phyloP scores from a whole-genome alignment of 2,888 invertebrate genomes.

The Ormyrus thymus region DNA sequence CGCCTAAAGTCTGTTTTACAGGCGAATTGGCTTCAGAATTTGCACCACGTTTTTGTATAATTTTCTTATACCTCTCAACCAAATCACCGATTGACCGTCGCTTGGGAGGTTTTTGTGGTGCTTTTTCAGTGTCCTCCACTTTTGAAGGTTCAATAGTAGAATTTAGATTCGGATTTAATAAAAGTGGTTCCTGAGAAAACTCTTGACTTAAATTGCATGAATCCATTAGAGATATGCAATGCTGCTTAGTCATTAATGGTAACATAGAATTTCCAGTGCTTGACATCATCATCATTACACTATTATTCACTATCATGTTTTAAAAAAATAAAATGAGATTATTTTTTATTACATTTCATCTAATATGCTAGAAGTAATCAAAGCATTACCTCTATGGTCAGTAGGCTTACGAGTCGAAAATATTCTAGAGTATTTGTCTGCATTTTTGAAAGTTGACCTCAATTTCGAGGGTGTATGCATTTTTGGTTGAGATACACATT shows the following conservation, averaged over 20 bases:
- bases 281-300: constrained; percentile 59
- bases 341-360: not conserved
- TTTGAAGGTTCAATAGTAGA: constrained; percentile 36
- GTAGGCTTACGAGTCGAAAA: constrained; percentile 59
- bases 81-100: constrained; percentile 70
- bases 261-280: constrained; percentile 63
- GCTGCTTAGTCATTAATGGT: constrained; percentile 56
- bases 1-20: constrained; percentile 22
- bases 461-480: constrained; percentile 50
- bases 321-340: constrained; percentile 13
- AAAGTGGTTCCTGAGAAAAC: constrained; percentile 49
- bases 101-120: constrained; percentile 44
- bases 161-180: constrained; percentile 44
- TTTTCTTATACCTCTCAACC: constrained; percentile 68
- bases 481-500: constrained; percentile 21
- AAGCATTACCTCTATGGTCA: constrained; percentile 53
- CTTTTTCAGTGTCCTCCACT: constrained; percentile 31
- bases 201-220: constrained; percentile 53
- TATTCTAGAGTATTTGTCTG: constrained; percentile 66
- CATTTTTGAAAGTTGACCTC: constrained; percentile 53
- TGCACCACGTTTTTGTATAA: constrained; percentile 57
- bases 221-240: constrained; percentile 44
- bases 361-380: not conserved
- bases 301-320: constrained; percentile 60
- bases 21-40: not conserved